phyloP scores from a whole-genome alignment of 2,797 vertebrate species.

The Nothura maculosa region DNA sequence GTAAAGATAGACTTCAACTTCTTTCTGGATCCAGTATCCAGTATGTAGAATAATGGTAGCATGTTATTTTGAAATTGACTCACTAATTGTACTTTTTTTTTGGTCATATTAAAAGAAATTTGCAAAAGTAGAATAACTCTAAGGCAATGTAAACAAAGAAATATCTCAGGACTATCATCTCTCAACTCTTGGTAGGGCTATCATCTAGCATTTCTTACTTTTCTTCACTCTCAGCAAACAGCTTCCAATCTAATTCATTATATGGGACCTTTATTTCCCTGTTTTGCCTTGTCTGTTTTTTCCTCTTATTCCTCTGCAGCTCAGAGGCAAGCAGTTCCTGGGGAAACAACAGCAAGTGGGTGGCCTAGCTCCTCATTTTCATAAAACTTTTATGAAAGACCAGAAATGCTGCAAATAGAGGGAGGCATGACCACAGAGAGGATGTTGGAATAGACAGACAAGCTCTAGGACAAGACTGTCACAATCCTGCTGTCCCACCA shows the following conservation, averaged over 20 bases:
- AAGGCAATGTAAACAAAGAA: not conserved
- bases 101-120: not conserved
- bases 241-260: not conserved
- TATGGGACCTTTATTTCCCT: not conserved
- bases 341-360: not conserved
- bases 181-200: not conserved
- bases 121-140: not conserved
- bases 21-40: not conserved
- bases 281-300: not conserved
- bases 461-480: not conserved
- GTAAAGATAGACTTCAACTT: not conserved
- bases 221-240: not conserved
- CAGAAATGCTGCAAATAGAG: not conserved
- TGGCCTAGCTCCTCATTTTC: not conserved
- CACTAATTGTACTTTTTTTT: not conserved
- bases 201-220: not conserved
- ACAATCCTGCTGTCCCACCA: not conserved
- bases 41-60: not conserved
- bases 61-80: not conserved
- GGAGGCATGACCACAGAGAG: not conserved
- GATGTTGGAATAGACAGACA: not conserved
- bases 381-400: not conserved
- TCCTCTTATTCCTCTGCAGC: accelerated
- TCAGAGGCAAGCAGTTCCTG: not conserved
- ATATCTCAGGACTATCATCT: not conserved